A percentile compares a stretch with the other conserved stretches of the same genome.
Conservation (phyloP, 2,797 vertebrate species). For the Natrix natrix region DNA sequence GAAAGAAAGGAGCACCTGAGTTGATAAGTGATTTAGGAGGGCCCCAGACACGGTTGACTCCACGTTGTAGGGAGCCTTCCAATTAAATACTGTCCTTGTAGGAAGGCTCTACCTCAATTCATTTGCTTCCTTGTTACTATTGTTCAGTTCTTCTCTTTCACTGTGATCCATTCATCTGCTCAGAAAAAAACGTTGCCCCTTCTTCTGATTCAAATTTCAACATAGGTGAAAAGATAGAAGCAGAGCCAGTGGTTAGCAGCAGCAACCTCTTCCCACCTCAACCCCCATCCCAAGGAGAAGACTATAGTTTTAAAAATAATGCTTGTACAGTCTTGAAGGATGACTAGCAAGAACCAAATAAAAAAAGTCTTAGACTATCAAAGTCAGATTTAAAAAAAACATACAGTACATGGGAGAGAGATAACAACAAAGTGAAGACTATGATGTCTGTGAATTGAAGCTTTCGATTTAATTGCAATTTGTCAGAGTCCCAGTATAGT, state of each 20-base stretch:
- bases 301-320: neutral
- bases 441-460: too few species aligned
- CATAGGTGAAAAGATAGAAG: neutral
- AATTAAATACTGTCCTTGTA: neutral
- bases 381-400: neutral
- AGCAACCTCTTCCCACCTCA: fast-evolving
- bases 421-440: neutral
- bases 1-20: neutral
- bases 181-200: neutral
- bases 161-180: too few species aligned
- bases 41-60: neutral
- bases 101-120: neutral
- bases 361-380: fast-evolving
- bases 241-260: neutral
- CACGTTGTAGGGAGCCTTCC: neutral
- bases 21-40: neutral
- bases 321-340: neutral
- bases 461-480: fast-evolving
- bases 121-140: neutral
- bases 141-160: neutral
- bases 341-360: fast-evolving
- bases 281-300: fast-evolving
- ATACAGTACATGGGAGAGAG: neutral
- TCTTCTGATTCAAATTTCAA: neutral
- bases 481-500: neutral